Conservation (phyloP, 2,113 vertebrate species). For the Diphyllodes magnificus region DNA sequence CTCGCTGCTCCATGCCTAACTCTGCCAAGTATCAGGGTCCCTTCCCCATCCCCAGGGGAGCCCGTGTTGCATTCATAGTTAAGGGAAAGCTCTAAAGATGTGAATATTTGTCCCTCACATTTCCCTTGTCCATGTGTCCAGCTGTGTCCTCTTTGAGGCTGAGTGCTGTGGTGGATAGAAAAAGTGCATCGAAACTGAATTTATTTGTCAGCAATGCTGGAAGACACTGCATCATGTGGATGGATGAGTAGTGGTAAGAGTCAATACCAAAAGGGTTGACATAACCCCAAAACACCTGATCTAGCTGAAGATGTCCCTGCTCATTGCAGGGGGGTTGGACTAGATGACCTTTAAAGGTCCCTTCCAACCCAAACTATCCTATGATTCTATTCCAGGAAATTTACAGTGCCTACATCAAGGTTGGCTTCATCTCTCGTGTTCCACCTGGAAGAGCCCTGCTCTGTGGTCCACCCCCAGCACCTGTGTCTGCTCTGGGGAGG, state of each 20-base stretch:
- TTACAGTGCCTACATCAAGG: not conserved
- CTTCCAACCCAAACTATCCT: not conserved
- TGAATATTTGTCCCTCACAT: not conserved
- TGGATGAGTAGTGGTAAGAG: not conserved
- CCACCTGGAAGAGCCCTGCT: not conserved
- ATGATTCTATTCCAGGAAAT: not conserved
- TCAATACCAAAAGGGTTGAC: not conserved
- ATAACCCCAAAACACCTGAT: not conserved
- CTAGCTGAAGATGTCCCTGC: not conserved
- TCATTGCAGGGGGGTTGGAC: not conserved
- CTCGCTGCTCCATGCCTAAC: rapidly evolving
- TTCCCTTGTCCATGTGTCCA: rapidly evolving
- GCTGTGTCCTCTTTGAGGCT: rapidly evolving
- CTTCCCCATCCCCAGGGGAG: not conserved
- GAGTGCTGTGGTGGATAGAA: not conserved
- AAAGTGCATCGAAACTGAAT: not conserved
- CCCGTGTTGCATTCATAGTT: rapidly evolving
- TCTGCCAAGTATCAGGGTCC: not conserved
- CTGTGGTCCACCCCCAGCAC: rapidly evolving
- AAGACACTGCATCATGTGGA: not conserved
- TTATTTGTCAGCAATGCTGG: not conserved
- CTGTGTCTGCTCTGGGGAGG: not conserved
- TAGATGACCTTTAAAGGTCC: not conserved
- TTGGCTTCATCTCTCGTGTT: not conserved
- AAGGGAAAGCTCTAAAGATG: rapidly evolving